Evolutionary conservation across 1,140 invertebrate genomes (phyloP).

Genomic region (Drosophila bipectinata): DNA sequence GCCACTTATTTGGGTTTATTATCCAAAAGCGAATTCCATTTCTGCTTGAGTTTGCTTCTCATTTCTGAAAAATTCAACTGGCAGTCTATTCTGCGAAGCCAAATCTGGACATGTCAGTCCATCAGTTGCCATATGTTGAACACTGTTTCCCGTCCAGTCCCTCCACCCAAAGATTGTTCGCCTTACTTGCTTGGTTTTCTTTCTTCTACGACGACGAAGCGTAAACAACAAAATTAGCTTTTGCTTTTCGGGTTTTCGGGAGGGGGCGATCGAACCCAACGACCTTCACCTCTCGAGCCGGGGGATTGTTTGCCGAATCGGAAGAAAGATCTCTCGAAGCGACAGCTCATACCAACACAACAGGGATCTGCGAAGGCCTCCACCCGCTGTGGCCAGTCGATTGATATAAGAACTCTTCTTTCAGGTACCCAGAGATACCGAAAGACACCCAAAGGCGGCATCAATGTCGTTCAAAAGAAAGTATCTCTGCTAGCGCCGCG

Average conservation of each 20-base stretch:
- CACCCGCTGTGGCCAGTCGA: background rate
- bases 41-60: too few relatives aligned
- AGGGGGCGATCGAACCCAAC: background rate
- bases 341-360: constrained; percentile 72
- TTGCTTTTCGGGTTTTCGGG: constrained; percentile 22
- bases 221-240: constrained; percentile 75
- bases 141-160: background rate
- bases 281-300: constrained; percentile 26
- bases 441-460: constrained; percentile 4
- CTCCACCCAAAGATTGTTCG: background rate
- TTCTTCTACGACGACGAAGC: constrained; percentile 42
- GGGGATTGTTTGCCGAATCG: constrained; percentile 7
- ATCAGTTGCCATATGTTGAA: constrained; percentile 24
- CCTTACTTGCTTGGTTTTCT: constrained; percentile 16
- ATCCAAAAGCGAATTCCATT: too few relatives aligned
- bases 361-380: constrained; percentile 34
- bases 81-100: background rate
- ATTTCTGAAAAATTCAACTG: constrained; percentile 12
- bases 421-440: constrained; percentile 41
- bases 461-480: constrained; percentile 77
- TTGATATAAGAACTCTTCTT: constrained; percentile 40
- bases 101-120: background rate
- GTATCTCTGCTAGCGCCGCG: constrained; percentile 47
- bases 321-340: background rate
- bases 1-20: too few relatives aligned